Conservation (phyloP, 2,113 vertebrate species). For the Bagarius yarrelli region DNA sequence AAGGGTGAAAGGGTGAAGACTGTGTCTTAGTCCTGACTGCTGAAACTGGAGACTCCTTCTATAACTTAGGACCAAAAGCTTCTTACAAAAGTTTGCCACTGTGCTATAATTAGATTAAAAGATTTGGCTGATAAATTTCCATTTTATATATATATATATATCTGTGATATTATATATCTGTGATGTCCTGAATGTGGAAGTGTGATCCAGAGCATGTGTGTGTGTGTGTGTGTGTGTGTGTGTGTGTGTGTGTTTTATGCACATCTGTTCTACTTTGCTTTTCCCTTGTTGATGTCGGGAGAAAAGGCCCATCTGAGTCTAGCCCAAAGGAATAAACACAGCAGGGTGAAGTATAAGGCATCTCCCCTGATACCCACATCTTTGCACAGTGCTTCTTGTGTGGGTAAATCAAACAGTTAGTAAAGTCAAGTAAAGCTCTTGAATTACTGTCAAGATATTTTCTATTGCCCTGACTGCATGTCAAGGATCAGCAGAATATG, state of each 20-base stretch:
- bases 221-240: conserved; percentile 16
- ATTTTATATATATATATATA: too few relatives aligned
- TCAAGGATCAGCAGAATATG: not conserved
- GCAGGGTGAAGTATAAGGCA: not conserved
- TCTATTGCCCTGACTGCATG: conserved; percentile 26
- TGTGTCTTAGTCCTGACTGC: too few relatives aligned
- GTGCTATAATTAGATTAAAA: too few relatives aligned
- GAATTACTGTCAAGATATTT: conserved; percentile 27
- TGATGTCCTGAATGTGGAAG: not conserved
- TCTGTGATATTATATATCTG: too few relatives aligned
- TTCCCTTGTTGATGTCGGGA: conserved; percentile 9
- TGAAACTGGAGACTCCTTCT: too few relatives aligned
- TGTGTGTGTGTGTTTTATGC: conserved; percentile 19
- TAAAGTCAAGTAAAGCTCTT: conserved; percentile 11
- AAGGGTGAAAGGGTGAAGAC: too few relatives aligned
- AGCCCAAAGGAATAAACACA: conserved; percentile 32
- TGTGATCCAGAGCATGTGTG: not conserved
- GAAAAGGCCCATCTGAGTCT: conserved; percentile 32
- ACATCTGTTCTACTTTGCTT: conserved; percentile 21
- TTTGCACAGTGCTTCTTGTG: conserved; percentile 15
- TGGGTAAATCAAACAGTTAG: conserved; percentile 10
- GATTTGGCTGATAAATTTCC: too few relatives aligned
- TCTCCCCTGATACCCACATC: conserved; percentile 26
- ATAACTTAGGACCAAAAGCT: too few relatives aligned
- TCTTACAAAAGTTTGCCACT: too few relatives aligned